These are phyloP conservation scores for Diaperis boleti DNA, from an alignment of 2,888 invertebrate species.

Conservation along the genomic window DNA sequence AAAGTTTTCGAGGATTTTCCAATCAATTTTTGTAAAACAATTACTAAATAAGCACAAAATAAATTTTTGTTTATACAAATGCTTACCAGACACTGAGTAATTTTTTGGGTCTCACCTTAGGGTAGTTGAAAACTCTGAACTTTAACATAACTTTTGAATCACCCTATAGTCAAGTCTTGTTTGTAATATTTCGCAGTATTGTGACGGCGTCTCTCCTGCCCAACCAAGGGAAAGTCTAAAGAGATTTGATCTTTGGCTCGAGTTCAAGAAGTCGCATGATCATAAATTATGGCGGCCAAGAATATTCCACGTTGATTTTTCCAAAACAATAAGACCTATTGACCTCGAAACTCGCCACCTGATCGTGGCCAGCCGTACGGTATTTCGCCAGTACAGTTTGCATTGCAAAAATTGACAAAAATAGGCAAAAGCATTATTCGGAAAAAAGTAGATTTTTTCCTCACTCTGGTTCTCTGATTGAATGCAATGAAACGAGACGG, in stretches of 20 bases:
- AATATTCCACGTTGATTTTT: conserved; percentile 11
- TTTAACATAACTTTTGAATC: too few relatives aligned
- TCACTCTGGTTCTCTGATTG: conserved; percentile 21
- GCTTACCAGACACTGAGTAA: too few relatives aligned
- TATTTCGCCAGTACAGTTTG: conserved; percentile 15
- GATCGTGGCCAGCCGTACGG: background rate
- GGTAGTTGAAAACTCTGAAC: too few relatives aligned
- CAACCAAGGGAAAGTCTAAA: conserved; percentile 31
- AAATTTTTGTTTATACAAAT: too few relatives aligned
- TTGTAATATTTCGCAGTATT: background rate
- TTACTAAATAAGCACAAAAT: too few relatives aligned
- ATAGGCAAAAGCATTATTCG: conserved; percentile 1
- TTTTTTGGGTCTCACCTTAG: too few relatives aligned
- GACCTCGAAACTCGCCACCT: conserved; percentile 25
- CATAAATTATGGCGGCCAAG: conserved; percentile 29
- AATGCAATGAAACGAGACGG: conserved; percentile 32
- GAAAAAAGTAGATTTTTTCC: conserved; percentile 16
- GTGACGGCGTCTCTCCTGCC: conserved; percentile 7
- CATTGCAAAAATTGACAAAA: conserved; percentile 30
- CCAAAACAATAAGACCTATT: conserved; percentile 22
- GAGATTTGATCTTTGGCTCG: conserved; percentile 27
- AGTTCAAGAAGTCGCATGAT: conserved; percentile 28
- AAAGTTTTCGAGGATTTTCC: too few relatives aligned
- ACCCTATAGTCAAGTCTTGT: too few relatives aligned
- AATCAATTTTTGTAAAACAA: too few relatives aligned